Percentiles rank a stretch among this genome's conserved stretches.
phyloP scores from a whole-genome alignment of 2,888 invertebrate species.

The Listrodromus nycthemerus region DNA sequence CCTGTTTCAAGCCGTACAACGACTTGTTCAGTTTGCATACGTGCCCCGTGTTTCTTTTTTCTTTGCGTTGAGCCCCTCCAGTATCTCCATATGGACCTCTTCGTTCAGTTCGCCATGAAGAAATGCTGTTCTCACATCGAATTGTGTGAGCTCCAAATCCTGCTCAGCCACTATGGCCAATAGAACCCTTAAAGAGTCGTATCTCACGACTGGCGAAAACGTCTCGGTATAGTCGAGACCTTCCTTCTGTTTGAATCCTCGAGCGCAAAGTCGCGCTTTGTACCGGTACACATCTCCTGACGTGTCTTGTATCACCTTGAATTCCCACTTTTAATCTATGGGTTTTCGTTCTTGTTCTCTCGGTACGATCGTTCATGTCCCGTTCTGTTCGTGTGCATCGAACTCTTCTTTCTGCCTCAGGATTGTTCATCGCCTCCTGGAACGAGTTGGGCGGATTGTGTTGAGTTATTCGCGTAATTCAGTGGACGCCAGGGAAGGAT shows the following conservation, averaged over 20 bases:
- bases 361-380: slow-evolving; percentile 19
- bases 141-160: slow-evolving; percentile 55
- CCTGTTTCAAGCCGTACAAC: slow-evolving; percentile 60
- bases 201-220: slow-evolving; percentile 69
- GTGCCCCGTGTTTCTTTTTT: slow-evolving; percentile 20
- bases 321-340: slow-evolving; percentile 38
- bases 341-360: background rate
- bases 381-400: slow-evolving; percentile 63
- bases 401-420: slow-evolving; percentile 60
- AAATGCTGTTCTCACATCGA: slow-evolving; percentile 60
- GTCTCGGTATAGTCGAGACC: too few relatives aligned
- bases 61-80: slow-evolving; percentile 50
- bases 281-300: too few relatives aligned
- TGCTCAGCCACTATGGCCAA: slow-evolving; percentile 31
- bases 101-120: slow-evolving; percentile 55
- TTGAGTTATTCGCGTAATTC: background rate
- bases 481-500: background rate
- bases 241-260: too few relatives aligned
- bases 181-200: slow-evolving; percentile 69
- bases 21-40: slow-evolving; percentile 51
- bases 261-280: slow-evolving; percentile 25
- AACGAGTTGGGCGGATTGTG: too few relatives aligned
- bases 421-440: slow-evolving; percentile 50
- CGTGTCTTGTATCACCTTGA: background rate
- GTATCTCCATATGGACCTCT: slow-evolving; percentile 55